Conservation (phyloP, 2,888 invertebrate genomes). For the Spilarctia lutea region DNA sequence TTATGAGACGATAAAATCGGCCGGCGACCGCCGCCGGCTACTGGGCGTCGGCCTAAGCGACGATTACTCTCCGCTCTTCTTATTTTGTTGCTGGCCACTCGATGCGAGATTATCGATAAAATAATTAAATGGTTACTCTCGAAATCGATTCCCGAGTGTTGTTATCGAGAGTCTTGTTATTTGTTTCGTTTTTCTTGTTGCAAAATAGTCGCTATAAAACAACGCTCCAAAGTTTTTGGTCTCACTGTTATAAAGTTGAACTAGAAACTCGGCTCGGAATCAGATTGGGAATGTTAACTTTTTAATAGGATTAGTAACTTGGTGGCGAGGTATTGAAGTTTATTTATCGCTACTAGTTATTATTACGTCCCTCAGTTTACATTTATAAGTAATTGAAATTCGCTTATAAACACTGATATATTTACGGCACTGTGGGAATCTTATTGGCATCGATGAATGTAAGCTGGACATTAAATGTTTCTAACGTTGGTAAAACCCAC, state of each 20-base stretch:
- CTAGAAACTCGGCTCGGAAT: constrained; percentile 38
- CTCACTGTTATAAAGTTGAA: constrained; percentile 37
- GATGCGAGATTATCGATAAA: constrained; percentile 86
- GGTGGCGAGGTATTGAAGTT: constrained; percentile 30
- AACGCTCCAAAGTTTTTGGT: constrained; percentile 40
- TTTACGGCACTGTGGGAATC: neutral
- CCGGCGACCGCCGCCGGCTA: constrained; percentile 82
- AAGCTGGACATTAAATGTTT: neutral
- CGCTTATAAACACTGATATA: constrained; percentile 23
- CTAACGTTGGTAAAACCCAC: neutral
- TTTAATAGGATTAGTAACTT: constrained; percentile 51
- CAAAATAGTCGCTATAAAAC: constrained; percentile 62
- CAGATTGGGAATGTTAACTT: constrained; percentile 48
- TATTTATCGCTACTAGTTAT: constrained; percentile 26
- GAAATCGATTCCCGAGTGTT: constrained; percentile 86
- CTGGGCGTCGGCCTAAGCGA: constrained; percentile 85
- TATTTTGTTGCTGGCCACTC: constrained; percentile 76
- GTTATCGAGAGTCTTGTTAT: constrained; percentile 81
- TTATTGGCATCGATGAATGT: neutral
- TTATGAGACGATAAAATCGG: constrained; percentile 86
- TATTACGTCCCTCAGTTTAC: constrained; percentile 19
- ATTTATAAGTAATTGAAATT: constrained; percentile 32
- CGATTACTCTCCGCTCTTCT: constrained; percentile 82
- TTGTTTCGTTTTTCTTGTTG: constrained; percentile 80
- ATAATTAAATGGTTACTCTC: constrained; percentile 87